These are phyloP conservation scores for Macrophya alboannulata DNA, from an alignment of 2,888 invertebrate genomes.

Conservation along the genomic window DNA sequence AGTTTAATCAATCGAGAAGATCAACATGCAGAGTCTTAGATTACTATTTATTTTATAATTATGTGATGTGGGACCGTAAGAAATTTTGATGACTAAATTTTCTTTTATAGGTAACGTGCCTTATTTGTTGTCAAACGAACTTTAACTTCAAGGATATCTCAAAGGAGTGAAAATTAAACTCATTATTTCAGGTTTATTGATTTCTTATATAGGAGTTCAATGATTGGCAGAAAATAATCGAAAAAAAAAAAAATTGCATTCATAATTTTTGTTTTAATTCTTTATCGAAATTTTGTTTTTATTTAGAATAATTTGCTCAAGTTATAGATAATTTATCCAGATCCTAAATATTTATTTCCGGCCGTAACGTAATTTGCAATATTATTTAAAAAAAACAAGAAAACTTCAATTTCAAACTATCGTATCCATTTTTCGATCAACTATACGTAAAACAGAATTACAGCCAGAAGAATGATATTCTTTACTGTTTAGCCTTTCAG, in stretches of 20 bases:
- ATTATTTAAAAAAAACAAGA: background rate
- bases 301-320: background rate
- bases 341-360: background rate
- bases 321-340: slow-evolving; percentile 10
- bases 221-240: background rate
- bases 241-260: background rate
- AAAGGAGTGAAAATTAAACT: background rate
- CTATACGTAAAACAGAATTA: background rate
- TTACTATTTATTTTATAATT: slow-evolving; percentile 34
- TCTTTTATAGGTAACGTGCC: background rate
- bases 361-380: background rate
- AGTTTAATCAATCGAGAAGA: background rate
- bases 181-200: background rate
- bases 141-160: background rate
- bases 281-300: background rate
- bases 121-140: background rate
- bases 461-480: slow-evolving; percentile 1
- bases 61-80: background rate
- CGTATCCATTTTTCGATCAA: background rate
- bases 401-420: background rate
- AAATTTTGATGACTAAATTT: background rate
- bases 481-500: background rate
- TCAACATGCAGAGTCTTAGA: slow-evolving; percentile 24
- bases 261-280: background rate
- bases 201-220: background rate